Evolutionary conservation across 2,888 invertebrate genomes (phyloP).

Genomic region (Acanthococcus lagerstroemiae): DNA sequence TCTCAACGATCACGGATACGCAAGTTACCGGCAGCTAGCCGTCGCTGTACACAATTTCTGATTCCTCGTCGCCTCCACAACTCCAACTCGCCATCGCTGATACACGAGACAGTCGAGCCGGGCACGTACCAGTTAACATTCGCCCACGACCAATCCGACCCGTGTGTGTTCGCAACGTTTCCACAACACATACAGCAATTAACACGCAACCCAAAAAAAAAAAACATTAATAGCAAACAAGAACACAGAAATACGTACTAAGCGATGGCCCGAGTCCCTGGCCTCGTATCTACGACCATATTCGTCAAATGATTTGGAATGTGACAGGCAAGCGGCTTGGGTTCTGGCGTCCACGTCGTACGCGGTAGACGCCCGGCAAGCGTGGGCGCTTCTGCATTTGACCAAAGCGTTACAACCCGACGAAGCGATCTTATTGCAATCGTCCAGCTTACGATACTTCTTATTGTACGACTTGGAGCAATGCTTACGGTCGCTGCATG

Average conservation of each 20-base stretch:
- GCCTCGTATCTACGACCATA: constrained; percentile 1
- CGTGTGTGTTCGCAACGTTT: too few species aligned
- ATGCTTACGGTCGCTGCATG: constrained; percentile 12
- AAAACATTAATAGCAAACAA: too few species aligned
- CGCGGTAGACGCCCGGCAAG: background rate
- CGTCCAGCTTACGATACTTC: constrained; percentile 21
- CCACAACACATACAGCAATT: background rate
- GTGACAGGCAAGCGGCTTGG: background rate
- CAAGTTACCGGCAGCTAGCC: too few species aligned
- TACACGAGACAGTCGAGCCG: too few species aligned
- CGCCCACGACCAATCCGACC: too few species aligned
- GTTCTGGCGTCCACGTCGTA: background rate
- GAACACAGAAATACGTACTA: constrained; percentile 2
- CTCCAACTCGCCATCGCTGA: too few species aligned
- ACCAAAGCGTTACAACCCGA: background rate
- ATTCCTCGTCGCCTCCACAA: too few species aligned
- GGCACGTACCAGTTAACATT: too few species aligned
- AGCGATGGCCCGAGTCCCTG: background rate
- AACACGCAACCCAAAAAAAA: background rate
- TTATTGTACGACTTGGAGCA: constrained; percentile 8
- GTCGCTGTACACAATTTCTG: too few species aligned
- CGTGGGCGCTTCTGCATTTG: constrained; percentile 3
- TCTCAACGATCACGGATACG: too few species aligned
- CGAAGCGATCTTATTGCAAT: constrained; percentile 11
- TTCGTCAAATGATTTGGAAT: constrained; percentile 19